Evolutionary conservation across 1,140 invertebrate genomes (phyloP), one percentile per base, ranked within the genome.

Genomic region (Psilanteris sp.): DNA sequence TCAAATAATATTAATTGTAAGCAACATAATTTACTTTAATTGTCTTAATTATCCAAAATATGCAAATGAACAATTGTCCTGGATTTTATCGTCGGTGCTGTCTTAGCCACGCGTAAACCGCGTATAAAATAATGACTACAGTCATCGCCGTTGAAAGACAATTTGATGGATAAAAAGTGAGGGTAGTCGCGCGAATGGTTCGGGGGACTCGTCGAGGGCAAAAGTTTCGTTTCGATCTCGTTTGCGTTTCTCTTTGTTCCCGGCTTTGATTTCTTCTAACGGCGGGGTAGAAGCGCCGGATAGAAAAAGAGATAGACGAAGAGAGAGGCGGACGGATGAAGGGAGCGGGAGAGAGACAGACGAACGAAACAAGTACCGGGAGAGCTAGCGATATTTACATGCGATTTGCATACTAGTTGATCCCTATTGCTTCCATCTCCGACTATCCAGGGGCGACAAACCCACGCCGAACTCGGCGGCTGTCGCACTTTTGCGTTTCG

Each of bases 401-500:
- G 81, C 80, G 80, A 89, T 89, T 89, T 88, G 86, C 88, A 89
- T 89, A 89, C 88, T 88, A 89, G 87, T 89, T 89, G 87, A 89
- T 88, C 87, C 87, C 86, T 88, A 88, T 88, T 88, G 87, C 87
- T 89, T 88, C 87, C 85, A 88, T 86, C 84, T 89, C 85, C 83
- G 84, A 84, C 86, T 79, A 85, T 78, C 73, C 82, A 62, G 75
- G 83, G 83, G 83, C 81, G 83, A 82, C 83, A 80, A 79, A 81
- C 79, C 77, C 79, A 73, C 54, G 77, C 78, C 77, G 64, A 78
- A 81, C 78, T 81, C 57, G 22, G 32, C 44, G 37, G 80, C 83
- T 81, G 79, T 85, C 83, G 79, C 82, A 64, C 77, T 82, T 75
- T 77, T 68, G 57, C 75, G 78, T 75, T 62, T 52, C 54, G 34